Evolutionary conservation across 2,113 vertebrate species (phyloP), one percentile per base, ranked within the genome.

Genomic region (Prunella himalayana): DNA sequence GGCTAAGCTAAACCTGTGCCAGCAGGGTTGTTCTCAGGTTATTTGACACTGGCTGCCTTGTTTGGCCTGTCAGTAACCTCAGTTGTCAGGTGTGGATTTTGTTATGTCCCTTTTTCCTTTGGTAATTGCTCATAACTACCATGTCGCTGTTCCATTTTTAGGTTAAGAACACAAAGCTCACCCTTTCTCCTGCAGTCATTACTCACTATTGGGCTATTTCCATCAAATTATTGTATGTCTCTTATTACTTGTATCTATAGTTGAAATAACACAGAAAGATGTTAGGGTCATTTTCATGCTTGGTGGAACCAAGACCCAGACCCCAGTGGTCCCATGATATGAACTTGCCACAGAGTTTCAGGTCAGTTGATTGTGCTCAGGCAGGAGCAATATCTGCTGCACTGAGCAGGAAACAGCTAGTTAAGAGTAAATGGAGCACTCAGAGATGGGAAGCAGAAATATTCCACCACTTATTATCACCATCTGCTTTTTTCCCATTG

Each of bases 381-480:
- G 64, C 64, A 79, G 57, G 41, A 88, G 44, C 76, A 56, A 0
- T 65, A 60, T 64, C n/a, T 92, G 82, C 82, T 86, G 90, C 13
- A 11, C 44, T 82, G 76, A 92, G 61, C 68, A 86, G 76, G 69
- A 68, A 83, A 73, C 54, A 66, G 56, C 87, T 93, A 86, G 90
- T 90, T 92, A 90, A 37, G 90, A 90, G 84, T 81, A 88, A 96
- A 90, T 94, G 82, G 82, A 77, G 33, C 84, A 82, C 87, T 94
- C 35, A 4, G 84, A 92, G 64, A 84, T 45, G 53, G 90, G 56
- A 95, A 95, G 72, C 72, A 82, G 86, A 94, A 92, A 76, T 90
- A 93, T 61, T 95, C 13, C 0, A 81, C 90, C 72, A 83, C 72
- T 83, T 90, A 86, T 23, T 78, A 54, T 73, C 15, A 22, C 88